Base-by-base conservation (phyloP, 2,888 invertebrate species). In the Laothoe populi region DNA sequence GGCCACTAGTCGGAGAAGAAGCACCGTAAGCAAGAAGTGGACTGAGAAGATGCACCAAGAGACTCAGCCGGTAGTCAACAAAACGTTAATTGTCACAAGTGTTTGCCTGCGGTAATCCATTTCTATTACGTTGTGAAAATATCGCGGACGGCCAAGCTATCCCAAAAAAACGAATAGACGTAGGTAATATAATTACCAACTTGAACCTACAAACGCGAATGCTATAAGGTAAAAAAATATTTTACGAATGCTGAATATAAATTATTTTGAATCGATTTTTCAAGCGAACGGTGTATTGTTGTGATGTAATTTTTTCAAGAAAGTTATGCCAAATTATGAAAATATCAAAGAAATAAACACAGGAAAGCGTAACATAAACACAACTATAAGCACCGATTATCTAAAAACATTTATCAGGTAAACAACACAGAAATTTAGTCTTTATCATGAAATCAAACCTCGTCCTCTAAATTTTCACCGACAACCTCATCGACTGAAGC, bases 401-500 rank as follows among this genome's bases (percentile, higher is more conserved):
- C 53, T 53, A 53, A 19, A 35, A 38, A 60, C 45, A 35, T 60
- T 45, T 19, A 59, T 35, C 23, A 48, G n/a, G 13, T 23, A 45
- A 59, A 59, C n/a, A 59, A 49, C 24, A 42, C 42, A 59, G 38
- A 24, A 23, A 44, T 26, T 59, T 58, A 46, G 44, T 61, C 70
- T 77, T 66, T 80, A 80, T 78, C 73, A 75, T 69, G 76, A 77
- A 78, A 66, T 79, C 92, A 89, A 91, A 92, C 92, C 92, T 92
- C 90, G 63, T 89, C 89, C 70, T 84, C 86, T 65, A 82, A 77
- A 78, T 84, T 83, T 72, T 88, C 90, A 79, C 82, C 82, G 67
- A 80, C 74, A 78, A 86, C 89, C 82, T 92, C 92, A 83, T 92
- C 91, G 77, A 92, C 92, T 92, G 91, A 75, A 82, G 91, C 92